Conservation (phyloP, 1,140 invertebrate genomes). For the Adoxophyes honmai region DNA sequence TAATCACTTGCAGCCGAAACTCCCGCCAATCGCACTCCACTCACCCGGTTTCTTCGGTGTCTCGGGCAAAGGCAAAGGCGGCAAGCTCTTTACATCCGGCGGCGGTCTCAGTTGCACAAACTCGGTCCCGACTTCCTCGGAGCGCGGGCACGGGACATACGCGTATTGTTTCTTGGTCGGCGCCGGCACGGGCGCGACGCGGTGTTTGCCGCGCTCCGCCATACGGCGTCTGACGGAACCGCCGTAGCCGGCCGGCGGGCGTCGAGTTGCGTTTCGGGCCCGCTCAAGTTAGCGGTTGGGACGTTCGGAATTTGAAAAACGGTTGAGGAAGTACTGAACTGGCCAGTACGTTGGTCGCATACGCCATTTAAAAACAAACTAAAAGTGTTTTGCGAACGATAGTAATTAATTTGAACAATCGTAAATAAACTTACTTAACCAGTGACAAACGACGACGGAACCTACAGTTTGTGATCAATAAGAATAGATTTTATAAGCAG, state of each 20-base stretch:
- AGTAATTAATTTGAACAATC: no score
- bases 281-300: background rate
- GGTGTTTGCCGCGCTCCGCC: constrained; percentile 67
- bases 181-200: constrained; percentile 72
- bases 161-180: constrained; percentile 77
- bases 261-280: constrained; percentile 28
- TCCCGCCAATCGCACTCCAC: constrained; percentile 19
- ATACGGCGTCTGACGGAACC: constrained; percentile 61
- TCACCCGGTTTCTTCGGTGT: constrained; percentile 56
- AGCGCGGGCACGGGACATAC: constrained; percentile 78
- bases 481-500: no score
- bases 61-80: constrained; percentile 40
- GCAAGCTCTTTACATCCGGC: constrained; percentile 23
- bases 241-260: constrained; percentile 38
- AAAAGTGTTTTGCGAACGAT: no score
- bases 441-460: no score
- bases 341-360: no score
- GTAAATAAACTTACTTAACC: no score
- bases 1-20: no score
- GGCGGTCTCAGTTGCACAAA: constrained; percentile 43
- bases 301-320: no score
- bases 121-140: constrained; percentile 77
- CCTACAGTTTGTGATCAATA: no score
- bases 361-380: no score
- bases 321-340: no score